Conservation (phyloP, 2,113 vertebrate species). For the Hoplias malabaricus region DNA sequence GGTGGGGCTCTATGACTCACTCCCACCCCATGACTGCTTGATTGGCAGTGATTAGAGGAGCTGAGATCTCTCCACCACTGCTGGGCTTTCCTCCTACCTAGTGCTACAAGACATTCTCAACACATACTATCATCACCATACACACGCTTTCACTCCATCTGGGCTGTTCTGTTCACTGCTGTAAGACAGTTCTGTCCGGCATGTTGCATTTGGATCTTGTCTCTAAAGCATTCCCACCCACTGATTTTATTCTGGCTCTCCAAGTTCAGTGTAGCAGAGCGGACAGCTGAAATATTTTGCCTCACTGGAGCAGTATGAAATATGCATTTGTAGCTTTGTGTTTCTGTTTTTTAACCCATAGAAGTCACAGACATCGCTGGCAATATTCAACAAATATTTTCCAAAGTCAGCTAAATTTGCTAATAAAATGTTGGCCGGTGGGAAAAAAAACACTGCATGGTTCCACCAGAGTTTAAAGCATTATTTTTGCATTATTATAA, state of each 20-base stretch:
- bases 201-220: constrained; percentile 10
- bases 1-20: constrained; percentile 23
- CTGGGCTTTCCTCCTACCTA: constrained; percentile 2
- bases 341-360: not conserved
- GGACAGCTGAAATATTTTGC: not conserved
- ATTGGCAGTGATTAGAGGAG: constrained; percentile 32
- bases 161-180: not conserved
- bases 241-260: not conserved
- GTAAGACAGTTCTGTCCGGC: not conserved
- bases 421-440: too few relatives aligned
- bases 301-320: constrained; percentile 6
- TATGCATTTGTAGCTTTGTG: constrained; percentile 5
- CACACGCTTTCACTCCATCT: constrained; percentile 21
- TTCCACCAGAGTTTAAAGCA: too few relatives aligned
- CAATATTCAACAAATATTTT: too few relatives aligned
- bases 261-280: constrained; percentile 2
- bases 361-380: not conserved
- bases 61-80: constrained; percentile 17
- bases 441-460: too few relatives aligned
- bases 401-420: too few relatives aligned
- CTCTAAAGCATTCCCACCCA: not conserved
- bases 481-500: too few relatives aligned
- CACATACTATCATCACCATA: constrained; percentile 26
- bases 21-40: not conserved
- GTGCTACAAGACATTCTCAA: constrained; percentile 28